Percentiles rank a stretch among this genome's conserved stretches.
Conservation (phyloP, 1,140 invertebrate species). For the Delia radicum region DNA sequence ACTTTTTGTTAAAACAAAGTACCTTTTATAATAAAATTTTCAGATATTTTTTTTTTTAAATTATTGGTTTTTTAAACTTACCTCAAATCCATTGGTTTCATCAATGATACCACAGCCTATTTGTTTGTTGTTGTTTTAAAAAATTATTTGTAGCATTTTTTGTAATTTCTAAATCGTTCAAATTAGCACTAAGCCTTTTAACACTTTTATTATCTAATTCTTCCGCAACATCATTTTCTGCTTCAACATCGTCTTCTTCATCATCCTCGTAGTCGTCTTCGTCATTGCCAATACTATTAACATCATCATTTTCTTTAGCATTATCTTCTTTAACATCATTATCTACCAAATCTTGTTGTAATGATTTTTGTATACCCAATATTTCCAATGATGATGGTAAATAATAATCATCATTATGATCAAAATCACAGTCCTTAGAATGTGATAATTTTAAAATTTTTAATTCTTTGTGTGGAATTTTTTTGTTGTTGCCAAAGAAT, state of each 20-base stretch:
- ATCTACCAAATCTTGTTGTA: background rate
- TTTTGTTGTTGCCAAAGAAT: background rate
- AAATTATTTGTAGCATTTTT: constrained; percentile 21
- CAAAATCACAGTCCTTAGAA: background rate
- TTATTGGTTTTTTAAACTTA: constrained; percentile 31
- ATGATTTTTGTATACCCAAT: constrained; percentile 12
- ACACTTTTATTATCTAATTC: background rate
- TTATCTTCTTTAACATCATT: background rate
- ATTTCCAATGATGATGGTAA: constrained; percentile 4
- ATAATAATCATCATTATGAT: constrained; percentile 12
- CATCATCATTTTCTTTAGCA: background rate
- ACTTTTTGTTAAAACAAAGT: too few relatives aligned
- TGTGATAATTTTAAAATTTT: background rate
- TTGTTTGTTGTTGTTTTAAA: constrained; percentile 32
- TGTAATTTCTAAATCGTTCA: constrained; percentile 17
- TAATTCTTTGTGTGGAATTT: background rate
- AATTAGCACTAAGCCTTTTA: background rate
- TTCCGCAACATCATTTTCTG: constrained; percentile 46
- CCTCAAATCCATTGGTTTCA: constrained; percentile 54
- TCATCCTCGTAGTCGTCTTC: background rate
- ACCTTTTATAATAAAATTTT: too few relatives aligned
- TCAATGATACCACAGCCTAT: constrained; percentile 56
- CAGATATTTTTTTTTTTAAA: background rate
- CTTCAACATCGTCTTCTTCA: constrained; percentile 4
- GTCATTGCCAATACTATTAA: background rate